These are phyloP conservation scores for Drosophila pseudotakahashii DNA, from an alignment of 2,888 invertebrate genomes.

Conservation along the genomic window DNA sequence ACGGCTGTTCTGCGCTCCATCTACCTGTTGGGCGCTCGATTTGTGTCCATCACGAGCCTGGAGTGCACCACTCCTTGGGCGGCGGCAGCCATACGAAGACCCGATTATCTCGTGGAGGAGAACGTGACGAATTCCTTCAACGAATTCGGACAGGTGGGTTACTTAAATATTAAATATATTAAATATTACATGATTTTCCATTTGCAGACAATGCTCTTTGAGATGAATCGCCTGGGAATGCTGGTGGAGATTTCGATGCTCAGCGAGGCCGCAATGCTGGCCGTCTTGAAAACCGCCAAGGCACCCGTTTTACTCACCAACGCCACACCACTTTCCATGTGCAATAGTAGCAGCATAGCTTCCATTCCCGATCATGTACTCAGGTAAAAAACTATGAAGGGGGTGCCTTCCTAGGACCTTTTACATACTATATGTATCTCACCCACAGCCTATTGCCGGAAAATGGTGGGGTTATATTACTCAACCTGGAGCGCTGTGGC, in stretches of 20 bases:
- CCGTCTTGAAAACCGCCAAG: conserved; percentile 86
- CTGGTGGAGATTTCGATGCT: conserved; percentile 88
- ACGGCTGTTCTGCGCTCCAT: conserved; percentile 88
- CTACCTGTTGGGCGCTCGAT: conserved; percentile 87
- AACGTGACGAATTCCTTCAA: conserved; percentile 83
- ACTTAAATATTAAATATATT: not conserved
- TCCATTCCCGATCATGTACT: conserved; percentile 93
- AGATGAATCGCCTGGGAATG: conserved; percentile 90
- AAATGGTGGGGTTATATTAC: conserved; percentile 88
- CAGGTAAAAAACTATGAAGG: conserved; percentile 65
- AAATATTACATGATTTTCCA: not conserved
- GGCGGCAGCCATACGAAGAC: conserved; percentile 81
- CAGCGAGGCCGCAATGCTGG: conserved; percentile 87
- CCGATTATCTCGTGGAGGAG: conserved; percentile 82
- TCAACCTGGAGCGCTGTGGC: conserved; percentile 86
- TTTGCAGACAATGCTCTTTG: conserved; percentile 86
- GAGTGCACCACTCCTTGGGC: conserved; percentile 89
- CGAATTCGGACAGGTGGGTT: conserved; percentile 83
- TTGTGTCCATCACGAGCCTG: conserved; percentile 88
- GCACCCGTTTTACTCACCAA: conserved; percentile 89
- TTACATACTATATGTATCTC: not conserved
- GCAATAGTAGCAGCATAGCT: conserved; percentile 89
- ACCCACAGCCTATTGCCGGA: conserved; percentile 76
- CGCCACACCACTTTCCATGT: conserved; percentile 87
- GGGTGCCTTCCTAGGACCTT: too few relatives aligned